Evolutionary conservation across 2,888 invertebrate species (phyloP).

Genomic region (Schrankia costaestrigalis): DNA sequence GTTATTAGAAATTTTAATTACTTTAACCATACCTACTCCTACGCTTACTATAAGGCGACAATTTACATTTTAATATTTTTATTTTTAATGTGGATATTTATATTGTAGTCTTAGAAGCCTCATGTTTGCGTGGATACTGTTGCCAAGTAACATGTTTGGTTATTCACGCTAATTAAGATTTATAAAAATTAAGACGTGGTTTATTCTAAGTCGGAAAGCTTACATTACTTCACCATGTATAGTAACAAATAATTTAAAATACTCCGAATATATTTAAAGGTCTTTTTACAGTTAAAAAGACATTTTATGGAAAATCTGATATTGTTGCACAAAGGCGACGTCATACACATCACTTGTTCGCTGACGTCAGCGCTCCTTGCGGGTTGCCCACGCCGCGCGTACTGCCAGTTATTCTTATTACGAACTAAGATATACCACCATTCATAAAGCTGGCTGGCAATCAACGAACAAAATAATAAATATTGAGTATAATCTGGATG

Average conservation of each 20-base stretch:
- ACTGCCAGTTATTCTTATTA: constrained; percentile 1
- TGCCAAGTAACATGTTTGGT: too few relatives aligned
- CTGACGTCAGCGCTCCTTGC: constrained; percentile 12
- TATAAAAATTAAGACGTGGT: too few relatives aligned
- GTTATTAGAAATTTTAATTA: constrained; percentile 1
- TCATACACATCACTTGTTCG: constrained; percentile 4
- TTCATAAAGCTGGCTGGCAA: constrained; percentile 4
- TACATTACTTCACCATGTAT: too few relatives aligned
- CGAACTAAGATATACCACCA: constrained; percentile 8
- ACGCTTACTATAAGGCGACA: too few relatives aligned
- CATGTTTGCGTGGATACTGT: constrained; percentile 5
- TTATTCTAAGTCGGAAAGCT: too few relatives aligned
- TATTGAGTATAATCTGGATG: too few relatives aligned
- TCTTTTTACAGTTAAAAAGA: too few relatives aligned
- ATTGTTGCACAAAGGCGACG: constrained; percentile 2
- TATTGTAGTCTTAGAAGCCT: constrained; percentile 2
- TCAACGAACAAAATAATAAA: too few relatives aligned
- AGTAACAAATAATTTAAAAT: too few relatives aligned
- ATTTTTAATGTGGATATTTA: constrained; percentile 10
- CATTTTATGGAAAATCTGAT: not conserved
- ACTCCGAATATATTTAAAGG: too few relatives aligned
- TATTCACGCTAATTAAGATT: too few relatives aligned
- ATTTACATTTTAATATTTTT: constrained; percentile 12
- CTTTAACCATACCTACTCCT: too few relatives aligned
- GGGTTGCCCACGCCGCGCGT: constrained; percentile 7